Percentiles rank a stretch among this genome's conserved stretches.
Conservation (phyloP, 2,888 invertebrate genomes). For the Villa cingulata region DNA sequence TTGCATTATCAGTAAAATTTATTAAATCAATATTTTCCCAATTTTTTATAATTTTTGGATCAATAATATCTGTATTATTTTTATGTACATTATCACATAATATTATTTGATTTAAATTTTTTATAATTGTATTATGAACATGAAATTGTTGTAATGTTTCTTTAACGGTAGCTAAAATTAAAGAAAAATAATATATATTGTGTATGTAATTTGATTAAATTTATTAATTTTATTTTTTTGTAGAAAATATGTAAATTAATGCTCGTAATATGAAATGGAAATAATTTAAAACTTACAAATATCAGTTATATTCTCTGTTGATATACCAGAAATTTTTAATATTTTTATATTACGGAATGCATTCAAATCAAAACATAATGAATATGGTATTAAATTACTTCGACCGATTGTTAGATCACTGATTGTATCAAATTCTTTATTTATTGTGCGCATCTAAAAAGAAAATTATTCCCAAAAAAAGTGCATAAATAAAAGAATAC, state of each 20-base stretch:
- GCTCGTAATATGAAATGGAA: no score
- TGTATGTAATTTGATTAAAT: no score
- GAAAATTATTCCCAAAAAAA: no score
- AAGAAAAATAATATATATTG: background rate
- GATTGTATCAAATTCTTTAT: background rate
- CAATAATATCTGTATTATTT: constrained; percentile 24
- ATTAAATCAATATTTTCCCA: constrained; percentile 57
- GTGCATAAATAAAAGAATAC: background rate
- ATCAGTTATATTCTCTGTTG: constrained; percentile 53
- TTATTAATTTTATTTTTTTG: no score
- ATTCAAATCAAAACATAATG: constrained; percentile 64
- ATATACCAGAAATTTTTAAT: constrained; percentile 54
- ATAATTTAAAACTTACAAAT: constrained; percentile 23
- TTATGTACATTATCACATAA: constrained; percentile 77
- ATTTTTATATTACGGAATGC: constrained; percentile 67
- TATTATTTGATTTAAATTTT: constrained; percentile 57
- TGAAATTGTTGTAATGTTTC: constrained; percentile 38
- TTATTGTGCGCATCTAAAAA: background rate
- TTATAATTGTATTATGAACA: constrained; percentile 32
- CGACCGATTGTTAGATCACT: constrained; percentile 45
- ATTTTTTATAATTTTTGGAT: background rate
- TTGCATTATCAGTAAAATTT: constrained; percentile 66
- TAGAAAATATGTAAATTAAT: no score
- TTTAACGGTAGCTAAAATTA: constrained; percentile 22
- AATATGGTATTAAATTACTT: constrained; percentile 74